Base-by-base conservation (phyloP, 2,113 vertebrate species). In the Zosterops hypoxanthus region DNA sequence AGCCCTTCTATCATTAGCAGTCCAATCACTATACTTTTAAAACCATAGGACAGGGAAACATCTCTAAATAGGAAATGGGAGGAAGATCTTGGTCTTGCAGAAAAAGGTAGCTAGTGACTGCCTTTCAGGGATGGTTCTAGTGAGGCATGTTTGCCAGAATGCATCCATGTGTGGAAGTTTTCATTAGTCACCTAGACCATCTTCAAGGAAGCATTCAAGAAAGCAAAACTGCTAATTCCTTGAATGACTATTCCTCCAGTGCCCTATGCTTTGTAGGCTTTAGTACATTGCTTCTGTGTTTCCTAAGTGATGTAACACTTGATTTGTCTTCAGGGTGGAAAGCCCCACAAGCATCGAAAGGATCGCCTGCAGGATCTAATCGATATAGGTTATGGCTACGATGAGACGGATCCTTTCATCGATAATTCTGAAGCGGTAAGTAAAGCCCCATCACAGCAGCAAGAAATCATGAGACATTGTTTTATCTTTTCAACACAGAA, bases 371-470 rank as follows among this genome's bases (percentile, higher is more conserved):
- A 99, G 98, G 99, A 99, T 97, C 98, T 99, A 39, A 99, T 99
- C 29, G 99, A 99, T 97, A 99, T 99, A 55, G 99, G 99, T 61
- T 99, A 99, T 36, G 99, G 99, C 84, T 99, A 99, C 24, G 99
- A 99, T 91, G 99, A 99, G 88, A 99, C 99, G 0, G 99, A 99
- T 97, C 99, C 99, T 10, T 99, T 99, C 97, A 99, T 99, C 72
- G 99, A 99, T 98, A 99, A 99, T 92, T 99, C 99, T 63, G 99
- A 99, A 94, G 99, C 99, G 75, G 99, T 99, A 97, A 99, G 99
- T 99, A 94, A 94, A 95, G 47, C 24, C n/a, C 82, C 36, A 25
- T 4, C 75, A 49, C 29, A 73, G 39, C 75, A 85, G 24, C 46
- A 49, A 12, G 26, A 61, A 69, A n/a, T 41, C 68, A 24, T 31